Percentiles rank a stretch among this genome's conserved stretches.
phyloP scores from a whole-genome alignment of 2,888 invertebrate species.

The Drosophila gaucha region DNA sequence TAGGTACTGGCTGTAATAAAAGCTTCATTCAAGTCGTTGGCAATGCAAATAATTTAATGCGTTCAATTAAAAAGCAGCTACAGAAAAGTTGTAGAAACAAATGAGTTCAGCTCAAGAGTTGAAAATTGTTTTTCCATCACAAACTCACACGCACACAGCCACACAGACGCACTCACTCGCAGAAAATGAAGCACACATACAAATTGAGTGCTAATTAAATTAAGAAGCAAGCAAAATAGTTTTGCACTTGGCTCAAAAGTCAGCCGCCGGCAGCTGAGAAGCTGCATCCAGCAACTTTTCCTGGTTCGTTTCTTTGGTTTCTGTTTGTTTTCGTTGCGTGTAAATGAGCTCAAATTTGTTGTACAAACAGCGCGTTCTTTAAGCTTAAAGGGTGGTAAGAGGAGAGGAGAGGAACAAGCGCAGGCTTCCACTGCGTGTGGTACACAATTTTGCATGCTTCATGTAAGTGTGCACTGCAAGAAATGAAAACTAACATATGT shows the following conservation, averaged over 20 bases:
- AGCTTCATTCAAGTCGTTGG: slow-evolving; percentile 6
- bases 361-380: slow-evolving; percentile 57
- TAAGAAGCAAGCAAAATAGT: slow-evolving; percentile 70
- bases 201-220: slow-evolving; percentile 74
- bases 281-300: slow-evolving; percentile 41
- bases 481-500: too few species aligned
- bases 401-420: neutral
- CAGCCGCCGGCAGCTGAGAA: slow-evolving; percentile 28
- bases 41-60: slow-evolving; percentile 64
- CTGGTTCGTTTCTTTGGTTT: slow-evolving; percentile 19
- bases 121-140: slow-evolving; percentile 54
- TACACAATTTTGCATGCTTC: slow-evolving; percentile 12
- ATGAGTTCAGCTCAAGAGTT: slow-evolving; percentile 37
- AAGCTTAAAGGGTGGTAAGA: neutral
- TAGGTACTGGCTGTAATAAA: neutral
- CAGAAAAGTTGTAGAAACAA: slow-evolving; percentile 43
- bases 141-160: slow-evolving; percentile 4
- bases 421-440: neutral
- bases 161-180: slow-evolving; percentile 12
- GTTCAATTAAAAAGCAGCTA: slow-evolving; percentile 63
- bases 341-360: slow-evolving; percentile 78
- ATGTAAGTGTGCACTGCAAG: slow-evolving; percentile 7
- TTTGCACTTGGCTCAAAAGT: slow-evolving; percentile 60
- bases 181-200: slow-evolving; percentile 20
- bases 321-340: slow-evolving; percentile 54